A percentile compares a stretch with the other conserved stretches of the same genome.
Conservation (phyloP, 2,113 vertebrate species). For the Gallinago media region DNA sequence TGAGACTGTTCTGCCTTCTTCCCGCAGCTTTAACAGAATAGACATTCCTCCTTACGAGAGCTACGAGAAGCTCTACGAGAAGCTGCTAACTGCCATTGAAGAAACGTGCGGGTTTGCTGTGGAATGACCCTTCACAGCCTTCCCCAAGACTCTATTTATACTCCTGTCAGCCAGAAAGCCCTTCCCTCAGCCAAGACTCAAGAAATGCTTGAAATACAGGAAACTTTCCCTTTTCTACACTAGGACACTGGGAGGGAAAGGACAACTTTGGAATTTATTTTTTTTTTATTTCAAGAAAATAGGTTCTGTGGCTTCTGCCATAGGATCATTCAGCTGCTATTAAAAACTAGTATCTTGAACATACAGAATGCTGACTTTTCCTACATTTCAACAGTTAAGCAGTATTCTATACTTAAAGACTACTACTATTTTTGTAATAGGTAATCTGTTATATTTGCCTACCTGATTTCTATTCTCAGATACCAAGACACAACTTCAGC, state of each 20-base stretch:
- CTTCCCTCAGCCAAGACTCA: constrained; percentile 74
- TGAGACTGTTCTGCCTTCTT: not conserved
- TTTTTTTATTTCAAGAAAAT: constrained; percentile 81
- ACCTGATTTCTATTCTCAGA: constrained; percentile 79
- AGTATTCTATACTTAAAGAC: constrained; percentile 84
- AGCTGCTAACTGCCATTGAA: constrained; percentile 99
- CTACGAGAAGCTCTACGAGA: constrained; percentile 98
- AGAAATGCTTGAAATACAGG: constrained; percentile 81
- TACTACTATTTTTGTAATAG: constrained; percentile 88
- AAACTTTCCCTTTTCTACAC: constrained; percentile 67
- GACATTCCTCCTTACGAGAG: constrained; percentile 98
- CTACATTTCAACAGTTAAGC: constrained; percentile 83
- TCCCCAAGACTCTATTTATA: constrained; percentile 74
- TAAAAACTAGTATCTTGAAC: constrained; percentile 86
- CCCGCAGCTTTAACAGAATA: constrained; percentile 94
- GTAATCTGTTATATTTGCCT: constrained; percentile 79
- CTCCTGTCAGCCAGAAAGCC: constrained; percentile 69
- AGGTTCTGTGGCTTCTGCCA: constrained; percentile 79
- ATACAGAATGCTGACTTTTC: constrained; percentile 84
- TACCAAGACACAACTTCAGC: constrained; percentile 79
- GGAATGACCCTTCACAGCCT: constrained; percentile 83
- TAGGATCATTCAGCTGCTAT: constrained; percentile 86
- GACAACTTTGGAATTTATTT: constrained; percentile 73
- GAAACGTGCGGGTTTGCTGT: constrained; percentile 99
- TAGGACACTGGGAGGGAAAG: constrained; percentile 81